phyloP scores from a whole-genome alignment of 1,140 invertebrate species.

The Drosophila santomea region DNA sequence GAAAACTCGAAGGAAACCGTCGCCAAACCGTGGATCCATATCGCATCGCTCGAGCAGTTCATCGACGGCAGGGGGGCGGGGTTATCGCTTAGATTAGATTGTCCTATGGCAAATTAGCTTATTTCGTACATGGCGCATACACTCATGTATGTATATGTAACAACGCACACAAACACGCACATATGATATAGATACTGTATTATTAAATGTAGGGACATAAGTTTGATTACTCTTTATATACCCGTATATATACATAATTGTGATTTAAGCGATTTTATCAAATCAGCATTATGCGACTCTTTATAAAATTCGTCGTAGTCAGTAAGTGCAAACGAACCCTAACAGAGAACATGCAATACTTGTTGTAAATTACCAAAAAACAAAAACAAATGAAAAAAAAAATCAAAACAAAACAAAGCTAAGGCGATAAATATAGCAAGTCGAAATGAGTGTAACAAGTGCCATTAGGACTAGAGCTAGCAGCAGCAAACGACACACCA shows the following conservation, averaged over 20 bases:
- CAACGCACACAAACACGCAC: constrained; percentile 47
- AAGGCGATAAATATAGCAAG: constrained; percentile 49
- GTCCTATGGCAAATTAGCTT: constrained; percentile 50
- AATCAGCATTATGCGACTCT: constrained; percentile 81
- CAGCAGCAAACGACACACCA: constrained; percentile 52
- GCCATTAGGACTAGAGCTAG: constrained; percentile 79
- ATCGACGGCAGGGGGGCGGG: constrained; percentile 18
- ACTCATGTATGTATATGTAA: constrained; percentile 18
- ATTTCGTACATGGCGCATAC: constrained; percentile 43
- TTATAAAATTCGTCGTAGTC: constrained; percentile 80
- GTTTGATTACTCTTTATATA: constrained; percentile 76
- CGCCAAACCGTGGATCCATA: constrained; percentile 14
- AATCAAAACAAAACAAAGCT: constrained; percentile 11
- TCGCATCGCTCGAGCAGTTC: constrained; percentile 15
- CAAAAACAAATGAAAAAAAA: constrained; percentile 7
- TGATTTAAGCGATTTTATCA: constrained; percentile 84
- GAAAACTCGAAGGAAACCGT: constrained; percentile 2
- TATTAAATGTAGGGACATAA: constrained; percentile 61
- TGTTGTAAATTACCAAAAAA: constrained; percentile 79
- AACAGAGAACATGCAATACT: constrained; percentile 68
- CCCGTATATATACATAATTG: constrained; percentile 80
- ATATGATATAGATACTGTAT: constrained; percentile 67
- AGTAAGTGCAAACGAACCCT: constrained; percentile 63
- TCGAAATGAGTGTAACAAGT: constrained; percentile 74
- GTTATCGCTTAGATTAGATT: constrained; percentile 51